Percentiles rank a stretch among this genome's conserved stretches.
These are phyloP conservation scores for Spermophilus dauricus DNA, from an alignment of 2,113 vertebrate genomes.

Conservation along the genomic window DNA sequence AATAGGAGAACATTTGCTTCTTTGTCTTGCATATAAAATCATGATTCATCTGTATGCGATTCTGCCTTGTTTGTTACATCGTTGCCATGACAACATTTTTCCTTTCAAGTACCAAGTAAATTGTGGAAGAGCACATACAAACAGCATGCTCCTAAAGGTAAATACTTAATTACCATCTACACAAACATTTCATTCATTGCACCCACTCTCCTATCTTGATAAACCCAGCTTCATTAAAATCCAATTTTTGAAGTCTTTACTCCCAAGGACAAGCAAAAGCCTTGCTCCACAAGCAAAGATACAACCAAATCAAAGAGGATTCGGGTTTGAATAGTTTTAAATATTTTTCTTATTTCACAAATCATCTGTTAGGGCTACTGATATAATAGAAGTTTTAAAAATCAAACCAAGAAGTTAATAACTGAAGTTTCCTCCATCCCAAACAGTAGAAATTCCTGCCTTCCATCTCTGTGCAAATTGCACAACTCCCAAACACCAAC, in stretches of 20 bases:
- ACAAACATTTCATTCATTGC: slow-evolving; percentile 72
- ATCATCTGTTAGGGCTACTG: background rate
- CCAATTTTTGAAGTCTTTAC: slow-evolving; percentile 76
- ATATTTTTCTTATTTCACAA: slow-evolving; percentile 26
- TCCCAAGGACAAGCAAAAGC: slow-evolving; percentile 66
- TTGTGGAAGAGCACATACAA: slow-evolving; percentile 81
- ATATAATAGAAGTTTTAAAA: slow-evolving; percentile 31
- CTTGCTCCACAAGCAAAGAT: slow-evolving; percentile 35
- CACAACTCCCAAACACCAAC: background rate
- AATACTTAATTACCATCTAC: slow-evolving; percentile 67
- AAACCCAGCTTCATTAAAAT: slow-evolving; percentile 69
- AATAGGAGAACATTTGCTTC: slow-evolving; percentile 77
- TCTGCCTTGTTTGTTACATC: slow-evolving; percentile 83
- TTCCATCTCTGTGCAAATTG: slow-evolving; percentile 22
- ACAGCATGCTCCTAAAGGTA: slow-evolving; percentile 78
- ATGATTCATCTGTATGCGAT: slow-evolving; percentile 82
- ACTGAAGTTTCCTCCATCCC: background rate
- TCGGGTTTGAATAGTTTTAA: slow-evolving; percentile 57
- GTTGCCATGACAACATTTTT: slow-evolving; percentile 85
- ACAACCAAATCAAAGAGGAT: slow-evolving; percentile 53
- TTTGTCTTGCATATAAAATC: slow-evolving; percentile 78
- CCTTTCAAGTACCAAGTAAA: slow-evolving; percentile 85
- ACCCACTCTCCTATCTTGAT: slow-evolving; percentile 54
- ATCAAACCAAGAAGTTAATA: slow-evolving; percentile 41
- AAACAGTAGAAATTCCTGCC: slow-evolving; percentile 16